Conservation (phyloP, 2,113 vertebrate species). For the Pachycephala philippinensis region DNA sequence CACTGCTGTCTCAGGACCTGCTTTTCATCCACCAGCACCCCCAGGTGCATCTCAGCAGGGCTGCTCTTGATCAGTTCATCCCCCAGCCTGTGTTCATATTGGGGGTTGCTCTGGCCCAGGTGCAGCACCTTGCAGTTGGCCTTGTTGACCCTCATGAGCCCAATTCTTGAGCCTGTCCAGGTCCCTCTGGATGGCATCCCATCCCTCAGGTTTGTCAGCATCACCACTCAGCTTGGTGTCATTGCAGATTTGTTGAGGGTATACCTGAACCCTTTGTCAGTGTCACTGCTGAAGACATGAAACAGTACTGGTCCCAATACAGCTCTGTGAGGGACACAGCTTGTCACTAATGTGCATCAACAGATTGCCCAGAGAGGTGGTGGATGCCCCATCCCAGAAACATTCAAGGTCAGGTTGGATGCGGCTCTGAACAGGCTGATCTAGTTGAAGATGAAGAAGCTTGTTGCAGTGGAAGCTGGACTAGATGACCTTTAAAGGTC, state of each 20-base stretch:
- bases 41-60: not conserved
- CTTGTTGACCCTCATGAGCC: not conserved
- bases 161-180: not conserved
- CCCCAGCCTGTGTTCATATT: not conserved
- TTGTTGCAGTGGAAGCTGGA: not conserved
- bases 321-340: not conserved
- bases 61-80: not conserved
- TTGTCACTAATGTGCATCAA: not conserved
- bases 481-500: not conserved
- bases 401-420: not conserved
- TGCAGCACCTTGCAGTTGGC: not conserved
- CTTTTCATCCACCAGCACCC: not conserved
- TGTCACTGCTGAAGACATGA: not conserved
- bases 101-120: not conserved
- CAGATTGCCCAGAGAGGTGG: not conserved
- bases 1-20: not conserved
- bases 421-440: not conserved
- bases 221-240: not conserved
- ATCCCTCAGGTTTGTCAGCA: not conserved
- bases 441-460: not conserved
- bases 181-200: not conserved
- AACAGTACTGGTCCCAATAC: not conserved
- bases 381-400: not conserved
- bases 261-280: not conserved
- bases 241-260: not conserved